Conservation (phyloP, 2,888 invertebrate genomes). For the Cheilosia variabilis region DNA sequence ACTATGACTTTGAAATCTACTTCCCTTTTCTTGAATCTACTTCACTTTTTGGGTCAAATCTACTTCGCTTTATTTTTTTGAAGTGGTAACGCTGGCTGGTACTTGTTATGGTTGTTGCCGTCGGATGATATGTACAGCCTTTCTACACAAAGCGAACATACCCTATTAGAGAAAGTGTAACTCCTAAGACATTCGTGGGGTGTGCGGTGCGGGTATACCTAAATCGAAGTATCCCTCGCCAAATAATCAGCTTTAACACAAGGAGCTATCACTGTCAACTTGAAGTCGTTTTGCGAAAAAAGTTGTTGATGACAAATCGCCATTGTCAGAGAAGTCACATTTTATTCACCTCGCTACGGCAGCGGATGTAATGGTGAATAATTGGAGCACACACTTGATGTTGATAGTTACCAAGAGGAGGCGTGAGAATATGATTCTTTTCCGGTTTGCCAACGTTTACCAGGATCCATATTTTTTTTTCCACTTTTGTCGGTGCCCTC, state of each 20-base stretch:
- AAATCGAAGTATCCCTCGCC: background rate
- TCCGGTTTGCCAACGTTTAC: constrained; percentile 36
- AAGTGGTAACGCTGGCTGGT: too few relatives aligned
- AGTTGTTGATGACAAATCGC: constrained; percentile 36
- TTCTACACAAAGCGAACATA: background rate
- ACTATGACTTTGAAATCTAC: too few relatives aligned
- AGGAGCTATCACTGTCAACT: constrained; percentile 33
- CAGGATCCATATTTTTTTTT: constrained; percentile 7
- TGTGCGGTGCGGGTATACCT: background rate
- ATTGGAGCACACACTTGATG: constrained; percentile 51
- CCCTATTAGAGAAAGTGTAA: too few relatives aligned
- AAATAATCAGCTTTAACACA: constrained; percentile 19
- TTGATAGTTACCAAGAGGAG: constrained; percentile 9
- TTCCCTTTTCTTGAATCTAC: too few relatives aligned
- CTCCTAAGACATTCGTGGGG: too few relatives aligned
- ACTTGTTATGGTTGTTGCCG: background rate
- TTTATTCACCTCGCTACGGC: constrained; percentile 32
- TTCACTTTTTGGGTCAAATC: too few relatives aligned
- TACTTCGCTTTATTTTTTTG: too few relatives aligned
- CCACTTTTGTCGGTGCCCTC: constrained; percentile 18
- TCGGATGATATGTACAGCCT: background rate
- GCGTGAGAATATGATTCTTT: constrained; percentile 25
- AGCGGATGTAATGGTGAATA: constrained; percentile 55
- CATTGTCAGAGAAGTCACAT: constrained; percentile 51
- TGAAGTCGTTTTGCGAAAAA: constrained; percentile 11